phyloP scores from a whole-genome alignment of 2,113 vertebrate species.

The Vombatus ursinus region DNA sequence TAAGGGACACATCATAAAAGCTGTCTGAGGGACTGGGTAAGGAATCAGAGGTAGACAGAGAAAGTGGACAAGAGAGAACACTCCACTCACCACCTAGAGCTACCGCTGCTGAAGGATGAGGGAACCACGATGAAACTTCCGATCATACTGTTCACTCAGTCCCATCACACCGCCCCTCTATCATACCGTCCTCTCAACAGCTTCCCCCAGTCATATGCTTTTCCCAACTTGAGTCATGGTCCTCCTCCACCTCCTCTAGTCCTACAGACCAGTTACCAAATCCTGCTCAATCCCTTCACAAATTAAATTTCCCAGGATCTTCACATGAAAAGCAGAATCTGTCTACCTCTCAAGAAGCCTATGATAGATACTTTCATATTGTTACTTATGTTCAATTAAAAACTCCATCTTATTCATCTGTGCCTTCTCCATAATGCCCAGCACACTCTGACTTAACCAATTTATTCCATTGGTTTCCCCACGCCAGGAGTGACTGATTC shows the following conservation, averaged over 20 bases:
- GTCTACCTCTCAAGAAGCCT: background rate
- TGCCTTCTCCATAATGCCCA: background rate
- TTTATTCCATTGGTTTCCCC: background rate
- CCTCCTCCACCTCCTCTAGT: background rate
- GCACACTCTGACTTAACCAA: background rate
- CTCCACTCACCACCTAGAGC: background rate
- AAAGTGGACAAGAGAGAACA: background rate
- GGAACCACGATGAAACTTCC: background rate
- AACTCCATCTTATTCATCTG: background rate
- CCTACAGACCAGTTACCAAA: no score
- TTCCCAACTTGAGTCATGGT: background rate
- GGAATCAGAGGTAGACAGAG: background rate
- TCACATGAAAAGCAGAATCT: background rate
- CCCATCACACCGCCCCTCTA: background rate
- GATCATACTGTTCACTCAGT: background rate
- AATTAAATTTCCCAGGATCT: no score
- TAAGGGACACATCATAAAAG: background rate
- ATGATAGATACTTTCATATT: background rate
- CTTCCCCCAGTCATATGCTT: background rate
- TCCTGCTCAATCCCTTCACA: no score
- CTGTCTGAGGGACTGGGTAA: background rate
- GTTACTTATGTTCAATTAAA: background rate
- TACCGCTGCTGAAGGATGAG: background rate
- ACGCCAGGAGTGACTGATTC: background rate
- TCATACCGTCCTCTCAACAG: background rate